These are phyloP conservation scores for Oreocharis arfaki DNA, from an alignment of 2,113 vertebrate species.

Conservation along the genomic window DNA sequence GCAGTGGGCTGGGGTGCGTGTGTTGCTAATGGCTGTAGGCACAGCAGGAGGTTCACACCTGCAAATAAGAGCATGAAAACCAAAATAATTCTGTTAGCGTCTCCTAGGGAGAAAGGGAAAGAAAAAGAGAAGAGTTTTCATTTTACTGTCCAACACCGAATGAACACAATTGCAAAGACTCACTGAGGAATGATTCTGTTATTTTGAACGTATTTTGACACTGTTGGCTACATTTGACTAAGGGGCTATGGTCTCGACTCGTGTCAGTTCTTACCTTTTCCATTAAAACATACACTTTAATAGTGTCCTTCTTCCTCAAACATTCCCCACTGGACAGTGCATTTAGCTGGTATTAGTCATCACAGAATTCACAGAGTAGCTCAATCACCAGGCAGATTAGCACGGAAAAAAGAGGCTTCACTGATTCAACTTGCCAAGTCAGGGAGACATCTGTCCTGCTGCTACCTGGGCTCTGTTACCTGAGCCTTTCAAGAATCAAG, in stretches of 20 bases:
- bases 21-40: background rate
- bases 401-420: background rate
- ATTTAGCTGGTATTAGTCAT: fast-evolving
- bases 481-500: background rate
- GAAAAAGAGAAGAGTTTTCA: background rate
- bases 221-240: background rate
- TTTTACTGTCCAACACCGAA: background rate
- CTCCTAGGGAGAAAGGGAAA: background rate
- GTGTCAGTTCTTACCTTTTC: background rate
- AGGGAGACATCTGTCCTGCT: background rate
- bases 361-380: background rate
- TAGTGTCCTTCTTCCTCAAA: background rate
- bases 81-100: background rate
- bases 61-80: background rate
- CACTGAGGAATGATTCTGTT: background rate
- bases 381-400: background rate
- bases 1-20: background rate
- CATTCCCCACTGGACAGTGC: fast-evolving
- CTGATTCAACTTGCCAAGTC: background rate
- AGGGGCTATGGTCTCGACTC: background rate
- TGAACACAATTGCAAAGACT: background rate
- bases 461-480: background rate
- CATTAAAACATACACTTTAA: background rate
- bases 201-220: background rate
- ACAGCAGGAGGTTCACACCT: background rate